phyloP scores from a whole-genome alignment of 2,113 vertebrate genomes.

The Scartelaos histophorus region DNA sequence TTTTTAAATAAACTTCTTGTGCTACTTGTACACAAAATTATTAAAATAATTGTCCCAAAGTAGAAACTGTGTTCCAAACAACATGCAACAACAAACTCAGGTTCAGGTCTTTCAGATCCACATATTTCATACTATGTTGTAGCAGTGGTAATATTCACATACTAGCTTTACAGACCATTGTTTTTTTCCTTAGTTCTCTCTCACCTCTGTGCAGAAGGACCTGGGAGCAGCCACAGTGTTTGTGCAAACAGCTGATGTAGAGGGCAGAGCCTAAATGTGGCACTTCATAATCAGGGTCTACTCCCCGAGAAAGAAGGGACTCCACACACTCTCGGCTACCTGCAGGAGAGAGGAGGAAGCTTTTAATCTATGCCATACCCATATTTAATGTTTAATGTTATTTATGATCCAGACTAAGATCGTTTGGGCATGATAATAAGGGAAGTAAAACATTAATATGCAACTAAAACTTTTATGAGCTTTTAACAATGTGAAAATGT shows the following conservation, averaged over 20 bases:
- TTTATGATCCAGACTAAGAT: no score
- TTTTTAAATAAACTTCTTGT: no score
- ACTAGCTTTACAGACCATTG: neutral
- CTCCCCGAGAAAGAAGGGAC: slow-evolving; percentile 57
- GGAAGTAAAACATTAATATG: no score
- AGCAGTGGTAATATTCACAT: neutral
- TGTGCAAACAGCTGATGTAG: slow-evolving; percentile 59
- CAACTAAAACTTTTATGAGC: no score
- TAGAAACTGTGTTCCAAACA: no score
- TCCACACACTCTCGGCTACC: slow-evolving; percentile 63
- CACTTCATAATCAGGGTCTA: slow-evolving; percentile 50
- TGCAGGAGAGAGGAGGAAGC: slow-evolving; percentile 2
- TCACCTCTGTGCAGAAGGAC: slow-evolving; percentile 56
- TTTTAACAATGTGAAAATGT: no score
- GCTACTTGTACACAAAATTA: no score
- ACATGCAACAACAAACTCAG: no score
- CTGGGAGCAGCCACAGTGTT: slow-evolving; percentile 45
- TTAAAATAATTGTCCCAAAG: no score
- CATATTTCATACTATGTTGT: neutral
- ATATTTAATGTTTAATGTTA: no score
- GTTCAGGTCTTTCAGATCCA: neutral
- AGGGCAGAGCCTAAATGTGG: slow-evolving; percentile 62
- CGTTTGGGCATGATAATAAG: no score
- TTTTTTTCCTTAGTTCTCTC: neutral
- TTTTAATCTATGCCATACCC: no score